Evolutionary conservation across 1,140 invertebrate genomes (phyloP).

Genomic region (Mesaphorura yosii): DNA sequence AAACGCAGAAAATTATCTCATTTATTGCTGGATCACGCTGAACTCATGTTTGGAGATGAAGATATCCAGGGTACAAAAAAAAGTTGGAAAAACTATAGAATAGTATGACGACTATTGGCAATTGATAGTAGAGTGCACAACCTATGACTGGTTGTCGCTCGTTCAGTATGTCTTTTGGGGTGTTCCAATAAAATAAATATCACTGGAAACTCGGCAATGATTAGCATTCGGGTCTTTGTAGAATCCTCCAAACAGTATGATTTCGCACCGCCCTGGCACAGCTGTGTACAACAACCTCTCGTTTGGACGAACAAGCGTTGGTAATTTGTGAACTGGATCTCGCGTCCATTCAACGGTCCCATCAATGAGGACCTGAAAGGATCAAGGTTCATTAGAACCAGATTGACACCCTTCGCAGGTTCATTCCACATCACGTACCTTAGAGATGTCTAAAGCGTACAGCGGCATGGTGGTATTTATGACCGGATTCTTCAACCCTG

Average conservation of each 20-base stretch:
- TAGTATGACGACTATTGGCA: too few species aligned
- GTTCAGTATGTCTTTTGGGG: slow-evolving; percentile 23
- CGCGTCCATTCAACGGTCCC: slow-evolving; percentile 29
- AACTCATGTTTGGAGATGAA: too few species aligned
- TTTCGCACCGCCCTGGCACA: slow-evolving; percentile 74
- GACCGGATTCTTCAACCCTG: slow-evolving; percentile 16
- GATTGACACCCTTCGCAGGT: background rate
- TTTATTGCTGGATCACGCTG: too few species aligned
- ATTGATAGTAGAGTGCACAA: too few species aligned
- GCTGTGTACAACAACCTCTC: slow-evolving; percentile 82
- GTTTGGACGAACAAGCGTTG: slow-evolving; percentile 62
- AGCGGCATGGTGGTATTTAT: slow-evolving; percentile 22
- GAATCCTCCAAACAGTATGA: slow-evolving; percentile 90
- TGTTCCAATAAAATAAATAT: slow-evolving; percentile 24
- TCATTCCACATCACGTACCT: slow-evolving; percentile 1
- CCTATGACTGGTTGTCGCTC: too few species aligned
- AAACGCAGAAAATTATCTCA: too few species aligned
- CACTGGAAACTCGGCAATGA: slow-evolving; percentile 27
- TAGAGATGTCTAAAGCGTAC: slow-evolving; percentile 27
- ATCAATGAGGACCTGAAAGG: slow-evolving; percentile 27
- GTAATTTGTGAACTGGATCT: slow-evolving; percentile 8
- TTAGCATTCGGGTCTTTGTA: slow-evolving; percentile 49
- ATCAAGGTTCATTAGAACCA: background rate
- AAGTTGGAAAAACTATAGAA: too few species aligned
- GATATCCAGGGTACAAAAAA: too few species aligned